Base-by-base conservation (phyloP, 1,140 invertebrate species). In the Cecropterus lyciades region DNA sequence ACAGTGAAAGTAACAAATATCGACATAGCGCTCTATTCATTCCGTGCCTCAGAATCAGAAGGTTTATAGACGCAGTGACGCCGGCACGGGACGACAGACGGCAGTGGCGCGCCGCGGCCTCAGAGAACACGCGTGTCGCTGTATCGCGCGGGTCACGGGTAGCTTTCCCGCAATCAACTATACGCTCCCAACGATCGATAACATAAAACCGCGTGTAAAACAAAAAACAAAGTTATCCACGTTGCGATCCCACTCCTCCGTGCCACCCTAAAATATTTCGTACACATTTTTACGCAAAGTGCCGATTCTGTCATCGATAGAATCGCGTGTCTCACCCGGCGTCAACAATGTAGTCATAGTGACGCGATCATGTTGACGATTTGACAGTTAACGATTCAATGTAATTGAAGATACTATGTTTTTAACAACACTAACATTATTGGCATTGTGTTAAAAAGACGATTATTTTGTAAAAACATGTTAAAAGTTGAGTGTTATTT, bases 291-390 rank as follows among this genome's bases (percentile, higher is more conserved):
- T 20, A 52, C 53, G 51, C 51, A 46, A 67, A 70, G 20, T 73
- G 65, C 60, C 55, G 62, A 74, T 75, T 67, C 57, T 71, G 73
- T 72, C 74, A 80, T 85, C 83, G 77, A 85, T 81, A 78, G 51
- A 67, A 71, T 79, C 75, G 79, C 80, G 72, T 81, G 78, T 63
- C 75, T 46, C 57, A 66, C 79, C 81, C 84, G 80, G 85, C 72
- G 79, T 89, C 89, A 89, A 91, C 89, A 90, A 85, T 88, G 89
- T 91, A 89, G 86, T 75, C 87, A 92, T 90, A 92, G 89, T 84
- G 87, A 92, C 85, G 79, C 73, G 76, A 68, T 69, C 53, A 52
- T 87, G 85, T 91, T 89, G 85, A 87, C 79, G 73, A 51, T 78
- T 79, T 85, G 82, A 82, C 79, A 84, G 59, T 70, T 77, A 75